These are phyloP conservation scores for Fragum sueziense DNA, from an alignment of 2,888 invertebrate genomes.

Conservation along the genomic window DNA sequence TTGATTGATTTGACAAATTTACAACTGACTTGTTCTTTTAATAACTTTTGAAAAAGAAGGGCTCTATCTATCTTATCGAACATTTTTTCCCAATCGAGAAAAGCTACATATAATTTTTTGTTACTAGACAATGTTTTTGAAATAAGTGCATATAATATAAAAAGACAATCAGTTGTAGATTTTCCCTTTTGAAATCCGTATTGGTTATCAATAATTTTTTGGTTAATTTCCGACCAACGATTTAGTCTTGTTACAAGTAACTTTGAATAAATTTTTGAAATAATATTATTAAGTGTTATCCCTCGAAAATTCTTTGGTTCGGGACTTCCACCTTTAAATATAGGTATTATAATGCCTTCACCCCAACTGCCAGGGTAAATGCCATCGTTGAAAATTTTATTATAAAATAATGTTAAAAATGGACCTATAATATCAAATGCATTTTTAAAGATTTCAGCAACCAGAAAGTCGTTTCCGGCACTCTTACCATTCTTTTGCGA, in stretches of 20 bases:
- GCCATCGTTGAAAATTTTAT: slow-evolving; percentile 15
- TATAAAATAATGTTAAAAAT: slow-evolving; percentile 27
- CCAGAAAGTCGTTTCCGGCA: too few relatives aligned
- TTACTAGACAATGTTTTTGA: slow-evolving; percentile 16
- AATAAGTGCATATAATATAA: slow-evolving; percentile 36
- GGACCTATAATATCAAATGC: too few relatives aligned
- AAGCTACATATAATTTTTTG: slow-evolving; percentile 33
- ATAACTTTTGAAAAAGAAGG: slow-evolving; percentile 20
- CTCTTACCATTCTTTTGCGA: too few relatives aligned
- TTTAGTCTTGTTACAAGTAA: slow-evolving; percentile 13
- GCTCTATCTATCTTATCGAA: slow-evolving; percentile 32
- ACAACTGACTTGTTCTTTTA: slow-evolving; percentile 35
- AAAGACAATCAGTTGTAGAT: slow-evolving; percentile 28
- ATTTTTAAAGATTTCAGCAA: too few relatives aligned
- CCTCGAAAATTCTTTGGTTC: slow-evolving; percentile 16
- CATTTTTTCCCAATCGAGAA: slow-evolving; percentile 41
- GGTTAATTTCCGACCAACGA: slow-evolving; percentile 23
- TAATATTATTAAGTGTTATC: slow-evolving; percentile 25
- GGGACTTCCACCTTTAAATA: slow-evolving; percentile 22
- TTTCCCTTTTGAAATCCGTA: slow-evolving; percentile 35
- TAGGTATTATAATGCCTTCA: slow-evolving; percentile 37
- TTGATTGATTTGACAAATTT: slow-evolving; percentile 35
- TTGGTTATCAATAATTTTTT: slow-evolving; percentile 30
- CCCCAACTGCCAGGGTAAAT: slow-evolving; percentile 31
- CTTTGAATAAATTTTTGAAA: slow-evolving; percentile 36